Percentiles rank a stretch among this genome's conserved stretches.
phyloP scores from a whole-genome alignment of 2,797 vertebrate species.

The Tokudaia tokunoshimensis region DNA sequence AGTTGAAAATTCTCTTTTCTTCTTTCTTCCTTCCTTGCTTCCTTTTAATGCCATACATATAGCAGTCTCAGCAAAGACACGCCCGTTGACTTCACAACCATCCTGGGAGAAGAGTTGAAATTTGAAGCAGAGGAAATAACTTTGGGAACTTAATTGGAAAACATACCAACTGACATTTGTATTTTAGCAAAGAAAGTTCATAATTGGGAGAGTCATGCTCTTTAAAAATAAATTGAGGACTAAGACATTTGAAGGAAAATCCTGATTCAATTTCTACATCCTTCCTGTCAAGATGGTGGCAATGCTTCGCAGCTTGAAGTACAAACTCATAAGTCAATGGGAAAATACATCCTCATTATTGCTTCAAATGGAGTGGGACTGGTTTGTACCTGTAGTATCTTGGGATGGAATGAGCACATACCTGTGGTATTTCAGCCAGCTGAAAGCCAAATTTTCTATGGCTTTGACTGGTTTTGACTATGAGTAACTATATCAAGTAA shows the following conservation, averaged over 20 bases:
- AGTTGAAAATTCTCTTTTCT: not conserved
- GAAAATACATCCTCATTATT: not conserved
- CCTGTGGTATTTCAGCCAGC: not conserved
- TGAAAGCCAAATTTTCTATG: not conserved
- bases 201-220: not conserved
- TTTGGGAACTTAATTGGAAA: not conserved
- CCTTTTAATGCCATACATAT: not conserved
- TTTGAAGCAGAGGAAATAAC: not conserved
- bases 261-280: constrained; percentile 31
- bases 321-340: not conserved
- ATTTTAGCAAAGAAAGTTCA: not conserved
- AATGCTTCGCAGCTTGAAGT: constrained; percentile 41
- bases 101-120: not conserved
- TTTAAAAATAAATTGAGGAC: not conserved
- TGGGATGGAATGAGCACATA: not conserved
- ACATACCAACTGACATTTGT: not conserved
- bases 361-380: constrained; percentile 32
- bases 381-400: not conserved
- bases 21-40: rapidly evolving
- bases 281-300: not conserved
- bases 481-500: not conserved
- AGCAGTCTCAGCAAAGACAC: not conserved
- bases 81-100: not conserved
- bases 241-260: not conserved
- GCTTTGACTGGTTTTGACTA: not conserved